Evolutionary conservation across 2,888 invertebrate species (phyloP).

Genomic region (Flexamia atlantica): DNA sequence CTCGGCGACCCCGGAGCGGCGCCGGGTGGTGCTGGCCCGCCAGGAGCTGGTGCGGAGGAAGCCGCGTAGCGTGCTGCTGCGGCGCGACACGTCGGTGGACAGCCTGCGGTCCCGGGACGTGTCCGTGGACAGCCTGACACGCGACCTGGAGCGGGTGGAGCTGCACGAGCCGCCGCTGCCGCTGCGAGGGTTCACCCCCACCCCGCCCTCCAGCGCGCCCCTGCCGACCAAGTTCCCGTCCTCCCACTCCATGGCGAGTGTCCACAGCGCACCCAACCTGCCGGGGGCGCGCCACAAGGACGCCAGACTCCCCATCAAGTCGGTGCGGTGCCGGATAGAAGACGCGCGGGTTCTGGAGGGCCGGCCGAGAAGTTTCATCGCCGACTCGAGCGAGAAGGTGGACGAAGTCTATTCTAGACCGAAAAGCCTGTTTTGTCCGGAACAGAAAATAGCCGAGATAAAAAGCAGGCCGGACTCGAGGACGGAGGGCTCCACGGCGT

Average conservation of each 20-base stretch:
- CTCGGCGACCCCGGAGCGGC: conserved; percentile 30
- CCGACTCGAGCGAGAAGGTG: conserved; percentile 25
- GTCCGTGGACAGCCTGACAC: conserved; percentile 63
- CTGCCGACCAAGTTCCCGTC: conserved; percentile 83
- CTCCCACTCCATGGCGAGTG: conserved; percentile 82
- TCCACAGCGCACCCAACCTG: conserved; percentile 82
- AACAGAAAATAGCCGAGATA: conserved; percentile 53
- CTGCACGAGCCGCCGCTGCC: conserved; percentile 58
- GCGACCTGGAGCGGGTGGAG: conserved; percentile 65
- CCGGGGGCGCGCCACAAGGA: conserved; percentile 80
- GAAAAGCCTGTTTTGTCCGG: conserved; percentile 56
- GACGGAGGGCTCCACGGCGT: conserved; percentile 35
- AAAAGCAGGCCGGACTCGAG: conserved; percentile 55
- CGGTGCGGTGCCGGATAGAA: conserved; percentile 70
- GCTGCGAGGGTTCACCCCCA: conserved; percentile 75
- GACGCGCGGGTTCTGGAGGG: conserved; percentile 62
- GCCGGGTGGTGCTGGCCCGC: conserved; percentile 21
- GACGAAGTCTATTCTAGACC: conserved; percentile 44
- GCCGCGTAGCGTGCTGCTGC: conserved; percentile 19
- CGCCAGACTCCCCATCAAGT: conserved; percentile 85
- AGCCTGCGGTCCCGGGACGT: conserved; percentile 30
- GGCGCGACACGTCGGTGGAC: conserved; percentile 49
- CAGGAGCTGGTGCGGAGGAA: conserved; percentile 59
- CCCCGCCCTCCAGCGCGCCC: conserved; percentile 91
- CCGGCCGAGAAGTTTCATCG: conserved; percentile 56